A percentile compares a stretch with the other conserved stretches of the same genome.
Evolutionary conservation across 2,888 invertebrate species (phyloP).

Genomic region (Ormyrus thymus): DNA sequence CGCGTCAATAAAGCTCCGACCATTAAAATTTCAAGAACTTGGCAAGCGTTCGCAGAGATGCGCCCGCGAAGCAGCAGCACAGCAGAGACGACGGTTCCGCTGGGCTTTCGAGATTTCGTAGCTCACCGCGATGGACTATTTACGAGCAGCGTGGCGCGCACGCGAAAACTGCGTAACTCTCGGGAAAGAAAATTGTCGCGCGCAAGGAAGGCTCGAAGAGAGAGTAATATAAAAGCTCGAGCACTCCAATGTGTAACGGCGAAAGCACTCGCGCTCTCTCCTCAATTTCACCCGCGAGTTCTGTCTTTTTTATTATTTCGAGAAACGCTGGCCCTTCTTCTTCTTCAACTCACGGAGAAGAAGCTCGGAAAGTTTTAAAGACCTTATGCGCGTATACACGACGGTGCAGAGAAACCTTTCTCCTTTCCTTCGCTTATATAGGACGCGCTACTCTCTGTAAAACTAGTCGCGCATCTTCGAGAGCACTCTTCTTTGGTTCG

Average conservation of each 20-base stretch:
- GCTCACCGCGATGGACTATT: conserved; percentile 20
- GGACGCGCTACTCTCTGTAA: not conserved
- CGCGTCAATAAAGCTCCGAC: not conserved
- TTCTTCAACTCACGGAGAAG: not conserved
- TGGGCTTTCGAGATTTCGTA: not conserved
- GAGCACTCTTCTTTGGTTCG: conserved; percentile 17
- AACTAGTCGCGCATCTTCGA: not conserved
- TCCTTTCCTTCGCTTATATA: not conserved
- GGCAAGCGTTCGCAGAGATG: not conserved
- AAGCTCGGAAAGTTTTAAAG: conserved; percentile 47
- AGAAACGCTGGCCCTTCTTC: conserved; percentile 9
- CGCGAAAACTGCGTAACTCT: too few relatives aligned
- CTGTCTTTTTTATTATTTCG: conserved; percentile 18
- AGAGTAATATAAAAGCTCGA: conserved; percentile 21
- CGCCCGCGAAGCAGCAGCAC: too few relatives aligned
- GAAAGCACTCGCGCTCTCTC: not conserved
- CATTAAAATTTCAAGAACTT: conserved; percentile 27
- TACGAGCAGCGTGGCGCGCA: conserved; percentile 10
- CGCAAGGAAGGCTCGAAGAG: conserved; percentile 10
- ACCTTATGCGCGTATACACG: not conserved
- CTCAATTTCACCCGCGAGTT: conserved; percentile 27
- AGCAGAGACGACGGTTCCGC: not conserved
- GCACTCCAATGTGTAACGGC: conserved; percentile 23
- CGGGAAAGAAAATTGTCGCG: too few relatives aligned
- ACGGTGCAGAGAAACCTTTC: conserved; percentile 10